phyloP scores from a whole-genome alignment of 2,797 vertebrate species.

The Rhynchotus rufescens region DNA sequence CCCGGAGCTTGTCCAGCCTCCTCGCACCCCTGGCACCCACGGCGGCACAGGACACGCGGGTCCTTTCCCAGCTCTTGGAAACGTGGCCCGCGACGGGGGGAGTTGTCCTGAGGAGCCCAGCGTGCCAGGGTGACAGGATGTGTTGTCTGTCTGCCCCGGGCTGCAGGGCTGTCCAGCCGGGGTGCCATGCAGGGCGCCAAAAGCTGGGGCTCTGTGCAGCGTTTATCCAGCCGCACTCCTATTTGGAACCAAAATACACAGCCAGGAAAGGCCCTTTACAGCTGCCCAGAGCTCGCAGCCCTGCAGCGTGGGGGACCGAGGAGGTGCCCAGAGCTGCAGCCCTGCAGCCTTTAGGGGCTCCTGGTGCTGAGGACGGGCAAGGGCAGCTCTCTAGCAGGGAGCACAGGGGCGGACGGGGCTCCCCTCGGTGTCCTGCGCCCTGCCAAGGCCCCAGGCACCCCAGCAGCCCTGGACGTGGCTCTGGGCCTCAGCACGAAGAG shows the following conservation, averaged over 20 bases:
- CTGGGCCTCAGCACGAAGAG: not conserved
- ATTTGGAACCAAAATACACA: constrained; percentile 49
- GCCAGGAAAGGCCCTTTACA: constrained; percentile 64
- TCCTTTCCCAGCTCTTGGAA: fast-evolving
- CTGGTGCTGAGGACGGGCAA: too few relatives aligned
- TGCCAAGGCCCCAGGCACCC: too few relatives aligned
- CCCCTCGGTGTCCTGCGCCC: too few relatives aligned
- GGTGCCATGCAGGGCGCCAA: not conserved
- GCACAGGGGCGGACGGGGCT: too few relatives aligned
- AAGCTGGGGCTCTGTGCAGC: constrained; percentile 52
- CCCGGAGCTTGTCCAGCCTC: too few relatives aligned
- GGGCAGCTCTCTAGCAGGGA: too few relatives aligned
- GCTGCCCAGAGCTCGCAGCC: constrained; percentile 66
- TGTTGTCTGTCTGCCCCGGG: too few relatives aligned
- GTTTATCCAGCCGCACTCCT: constrained; percentile 62
- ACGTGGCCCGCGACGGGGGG: fast-evolving
- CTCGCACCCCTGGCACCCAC: fast-evolving
- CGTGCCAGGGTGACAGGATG: not conserved
- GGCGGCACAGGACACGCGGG: fast-evolving
- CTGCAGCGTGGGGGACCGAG: not conserved
- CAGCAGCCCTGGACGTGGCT: too few relatives aligned
- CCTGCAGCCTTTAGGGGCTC: too few relatives aligned
- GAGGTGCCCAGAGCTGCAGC: too few relatives aligned
- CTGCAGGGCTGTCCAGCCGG: not conserved
- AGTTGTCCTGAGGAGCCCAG: not conserved